Conservation (phyloP, 2,888 invertebrate species). For the Drosophila fungiperda region DNA sequence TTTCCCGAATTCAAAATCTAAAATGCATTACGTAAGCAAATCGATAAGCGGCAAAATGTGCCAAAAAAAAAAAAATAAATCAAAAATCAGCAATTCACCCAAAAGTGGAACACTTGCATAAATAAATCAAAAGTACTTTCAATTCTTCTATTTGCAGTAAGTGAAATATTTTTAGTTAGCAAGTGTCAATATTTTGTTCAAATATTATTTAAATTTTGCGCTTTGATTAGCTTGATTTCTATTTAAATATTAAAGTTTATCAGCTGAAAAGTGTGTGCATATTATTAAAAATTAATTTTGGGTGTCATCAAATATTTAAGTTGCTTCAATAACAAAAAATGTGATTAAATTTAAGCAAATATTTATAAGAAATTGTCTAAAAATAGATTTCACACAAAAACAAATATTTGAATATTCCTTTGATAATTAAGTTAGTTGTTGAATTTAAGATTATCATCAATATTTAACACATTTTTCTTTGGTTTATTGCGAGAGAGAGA, state of each 20-base stretch:
- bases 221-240: background rate
- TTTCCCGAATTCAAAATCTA: slow-evolving; percentile 46
- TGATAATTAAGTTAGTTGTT: background rate
- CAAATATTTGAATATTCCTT: background rate
- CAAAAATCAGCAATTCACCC: slow-evolving; percentile 4
- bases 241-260: slow-evolving; percentile 3
- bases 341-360: background rate
- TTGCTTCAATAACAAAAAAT: background rate
- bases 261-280: background rate
- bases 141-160: slow-evolving; percentile 1
- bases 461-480: background rate
- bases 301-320: slow-evolving; percentile 13
- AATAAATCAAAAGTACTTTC: slow-evolving; percentile 29
- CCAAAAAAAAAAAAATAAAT: slow-evolving; percentile 7
- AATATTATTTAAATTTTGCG: slow-evolving; percentile 10
- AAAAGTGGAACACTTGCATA: slow-evolving; percentile 39
- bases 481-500: no score
- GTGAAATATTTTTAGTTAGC: slow-evolving; percentile 30
- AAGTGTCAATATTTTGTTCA: background rate
- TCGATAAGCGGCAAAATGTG: slow-evolving; percentile 26
- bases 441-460: background rate
- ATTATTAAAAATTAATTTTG: slow-evolving; percentile 6
- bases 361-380: background rate
- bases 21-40: slow-evolving; percentile 64
- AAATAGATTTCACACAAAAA: background rate